phyloP scores from a whole-genome alignment of 2,113 vertebrate species.

The Proterorhinus semilunaris region DNA sequence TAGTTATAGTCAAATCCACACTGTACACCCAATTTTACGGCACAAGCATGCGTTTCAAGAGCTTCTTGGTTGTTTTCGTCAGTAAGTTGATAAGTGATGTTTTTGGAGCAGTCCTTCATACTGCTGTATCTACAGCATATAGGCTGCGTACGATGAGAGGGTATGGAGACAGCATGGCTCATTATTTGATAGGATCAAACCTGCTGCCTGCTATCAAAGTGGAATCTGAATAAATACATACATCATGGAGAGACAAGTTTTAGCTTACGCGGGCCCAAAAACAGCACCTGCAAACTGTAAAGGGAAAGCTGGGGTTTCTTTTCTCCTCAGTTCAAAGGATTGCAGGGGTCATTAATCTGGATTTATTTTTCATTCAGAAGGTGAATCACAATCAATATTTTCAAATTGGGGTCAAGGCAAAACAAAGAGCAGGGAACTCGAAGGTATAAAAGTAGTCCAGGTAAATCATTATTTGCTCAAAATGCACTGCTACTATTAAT shows the following conservation, averaged over 20 bases:
- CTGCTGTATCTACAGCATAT: no score
- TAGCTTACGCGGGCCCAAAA: background rate
- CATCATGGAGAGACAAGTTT: slow-evolving; percentile 11
- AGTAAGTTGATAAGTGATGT: no score
- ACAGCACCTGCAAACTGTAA: background rate
- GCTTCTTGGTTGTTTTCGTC: no score
- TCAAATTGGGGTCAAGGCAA: slow-evolving; percentile 14
- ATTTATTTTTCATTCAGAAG: slow-evolving; percentile 36
- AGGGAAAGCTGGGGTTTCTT: background rate
- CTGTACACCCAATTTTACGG: no score
- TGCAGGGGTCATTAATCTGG: slow-evolving; percentile 52
- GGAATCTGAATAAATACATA: slow-evolving; percentile 32
- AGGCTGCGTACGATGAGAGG: background rate
- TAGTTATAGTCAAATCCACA: no score
- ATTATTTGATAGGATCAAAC: slow-evolving; percentile 41
- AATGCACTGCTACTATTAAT: no score
- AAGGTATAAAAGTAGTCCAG: no score
- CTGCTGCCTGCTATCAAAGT: slow-evolving; percentile 20
- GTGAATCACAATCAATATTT: slow-evolving; percentile 43
- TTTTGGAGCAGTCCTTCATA: no score
- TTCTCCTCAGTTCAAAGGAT: background rate
- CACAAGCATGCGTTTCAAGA: no score
- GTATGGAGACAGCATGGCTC: background rate
- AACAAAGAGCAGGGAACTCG: background rate
- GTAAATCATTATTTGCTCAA: no score